Base-by-base conservation (phyloP, 1,140 invertebrate genomes). In the Anoplophora glabripennis region DNA sequence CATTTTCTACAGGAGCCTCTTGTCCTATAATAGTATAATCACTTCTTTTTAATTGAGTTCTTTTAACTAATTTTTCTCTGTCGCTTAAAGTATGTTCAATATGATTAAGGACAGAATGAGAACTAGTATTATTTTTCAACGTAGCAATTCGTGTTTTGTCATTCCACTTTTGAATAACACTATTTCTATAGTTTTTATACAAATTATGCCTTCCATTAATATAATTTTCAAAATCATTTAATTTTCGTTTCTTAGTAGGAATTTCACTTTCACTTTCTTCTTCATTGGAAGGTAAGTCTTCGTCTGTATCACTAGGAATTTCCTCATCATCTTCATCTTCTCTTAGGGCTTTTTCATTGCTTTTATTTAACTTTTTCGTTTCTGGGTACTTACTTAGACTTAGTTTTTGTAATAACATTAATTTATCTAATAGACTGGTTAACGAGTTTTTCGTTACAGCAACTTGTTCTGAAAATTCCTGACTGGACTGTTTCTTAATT, bases 151-250 rank as follows among this genome's bases (percentile, higher is more conserved):
- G 12, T 92, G 92, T 96, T 74, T 93, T 94, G 56, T 95, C 90
- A 77, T 94, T 89, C 94, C 94, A 98, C 75, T 94, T 94, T 66
- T 94, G 85, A 59, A 96, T 87, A 36, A 86, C 83, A 33, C 81
- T 72, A 74, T 93, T 87, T 77, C 92, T 84, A 65, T 87, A 93
- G n/a, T 81, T 69, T 59, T 75, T 78, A 60, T 91, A 91, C 3
- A 77, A 75, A 66, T 85, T 76, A 70, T 92, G 85, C 53, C 80
- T 77, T 55, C 82, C 79, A 12, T 79, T 68, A 12, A 95, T 73
- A 51, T 84, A 74, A 48, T 76, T 76, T 61, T 85, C 84, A 74
- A 85, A 88, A 18, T 88, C 83, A 40, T 76, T 74, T 12, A 83
- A 64, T 76, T 86, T 90, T 18, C 84, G 86, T 72, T 84, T 86